Evolutionary conservation across 1,140 invertebrate genomes (phyloP), one percentile per base, ranked within the genome.

Genomic region (Bombus waltoni): DNA sequence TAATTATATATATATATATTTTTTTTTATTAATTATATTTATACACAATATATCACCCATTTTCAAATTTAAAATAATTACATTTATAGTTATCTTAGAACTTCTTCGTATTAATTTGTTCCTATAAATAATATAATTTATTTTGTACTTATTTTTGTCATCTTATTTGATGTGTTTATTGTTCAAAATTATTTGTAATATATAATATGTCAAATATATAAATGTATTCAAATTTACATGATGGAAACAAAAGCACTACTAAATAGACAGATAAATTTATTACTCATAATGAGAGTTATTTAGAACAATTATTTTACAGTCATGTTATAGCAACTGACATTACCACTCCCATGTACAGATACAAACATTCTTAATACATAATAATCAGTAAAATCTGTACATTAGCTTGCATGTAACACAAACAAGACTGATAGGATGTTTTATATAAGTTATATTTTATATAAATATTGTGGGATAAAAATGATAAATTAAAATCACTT

Each of bases 241-340:
- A 71, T 71, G 6, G 57, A 74, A 85, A 53, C 38, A 74, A 81
- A 73, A 81, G 18, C 32, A 57, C 57, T 71, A 66, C 75, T 73
- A 75, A 81, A 85, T 84, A 84, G 83, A 84, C 32, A 74, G 81
- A 85, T 85, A 85, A 81, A 81, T 85, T 85, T 87, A 79, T 87
- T 87, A 84, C 15, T 79, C 74, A 80, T 68, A 75, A 44, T 87
- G 70, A 79, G 38, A 77, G 38, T 83, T 83, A 72, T 74, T 59
- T 87, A 85, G 75, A 81, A 75, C 59, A 74, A 81, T 85, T 81
- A 47, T 81, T 25, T 80, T 81, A 81, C n/a, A 85, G 71, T 81
- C 59, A 38, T 40, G 13, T 72, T 78, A 74, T 74, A 62, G 10
- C 70, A 59, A 82, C 79, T 70, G 72, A 66, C 81, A 82, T 76